A percentile compares a stretch with the other conserved stretches of the same genome.
Evolutionary conservation across 2,888 invertebrate species (phyloP).

Genomic region (Drosophila merina): DNA sequence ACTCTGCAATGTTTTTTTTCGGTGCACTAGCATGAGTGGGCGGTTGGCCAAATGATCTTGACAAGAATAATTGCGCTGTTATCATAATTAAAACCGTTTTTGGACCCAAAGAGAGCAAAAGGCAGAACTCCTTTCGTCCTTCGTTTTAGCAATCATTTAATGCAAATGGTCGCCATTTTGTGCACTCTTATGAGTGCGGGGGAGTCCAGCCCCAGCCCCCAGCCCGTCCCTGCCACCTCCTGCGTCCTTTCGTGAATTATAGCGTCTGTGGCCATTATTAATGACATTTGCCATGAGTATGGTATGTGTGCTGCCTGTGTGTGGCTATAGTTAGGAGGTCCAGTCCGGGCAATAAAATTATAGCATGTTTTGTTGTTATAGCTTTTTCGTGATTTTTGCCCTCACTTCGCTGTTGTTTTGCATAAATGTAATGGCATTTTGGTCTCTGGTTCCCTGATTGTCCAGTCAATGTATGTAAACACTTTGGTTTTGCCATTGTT

Average conservation of each 20-base stretch:
- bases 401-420: constrained; percentile 46
- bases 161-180: constrained; percentile 78
- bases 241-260: constrained; percentile 49
- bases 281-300: constrained; percentile 55
- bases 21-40: constrained; percentile 44
- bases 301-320: constrained; percentile 25
- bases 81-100: constrained; percentile 81
- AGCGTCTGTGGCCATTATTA: constrained; percentile 67
- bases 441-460: constrained; percentile 51
- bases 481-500: constrained; percentile 36
- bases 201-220: constrained; percentile 10
- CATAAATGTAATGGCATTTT: constrained; percentile 68
- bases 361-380: constrained; percentile 74
- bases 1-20: not conserved
- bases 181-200: constrained; percentile 59
- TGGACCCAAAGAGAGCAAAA: constrained; percentile 53
- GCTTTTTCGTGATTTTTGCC: constrained; percentile 66
- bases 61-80: constrained; percentile 82
- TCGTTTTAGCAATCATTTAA: constrained; percentile 77
- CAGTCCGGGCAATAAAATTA: constrained; percentile 65
- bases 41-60: constrained; percentile 79
- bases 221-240: not conserved
- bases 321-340: constrained; percentile 46
- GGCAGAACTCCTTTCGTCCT: constrained; percentile 44
- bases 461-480: constrained; percentile 59